phyloP scores from a whole-genome alignment of 1,140 invertebrate genomes.

The Cyclargus thomasi region DNA sequence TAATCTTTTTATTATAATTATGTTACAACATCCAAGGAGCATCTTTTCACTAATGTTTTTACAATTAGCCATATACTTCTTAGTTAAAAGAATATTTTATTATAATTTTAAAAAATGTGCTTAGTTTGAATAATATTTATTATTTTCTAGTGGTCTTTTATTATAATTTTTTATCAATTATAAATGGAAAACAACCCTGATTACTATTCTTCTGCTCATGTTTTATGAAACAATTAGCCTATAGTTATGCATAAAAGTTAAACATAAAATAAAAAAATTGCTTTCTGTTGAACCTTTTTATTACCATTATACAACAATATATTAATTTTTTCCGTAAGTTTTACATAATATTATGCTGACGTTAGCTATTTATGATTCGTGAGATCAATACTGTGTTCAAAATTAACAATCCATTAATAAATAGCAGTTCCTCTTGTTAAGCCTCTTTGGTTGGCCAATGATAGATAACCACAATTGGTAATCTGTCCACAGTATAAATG shows the following conservation, averaged over 20 bases:
- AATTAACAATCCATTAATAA: not conserved
- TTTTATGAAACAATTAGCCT: not conserved
- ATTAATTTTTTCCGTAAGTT: slow-evolving; percentile 12
- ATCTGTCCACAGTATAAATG: no score
- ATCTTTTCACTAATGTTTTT: no score
- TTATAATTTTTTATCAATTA: no score
- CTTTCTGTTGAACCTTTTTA: slow-evolving; percentile 1
- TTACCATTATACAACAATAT: slow-evolving; percentile 15
- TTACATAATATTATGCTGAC: slow-evolving; percentile 6
- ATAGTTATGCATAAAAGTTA: not conserved
- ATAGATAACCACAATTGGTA: no score
- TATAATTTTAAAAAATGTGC: no score
- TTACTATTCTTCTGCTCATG: no score
- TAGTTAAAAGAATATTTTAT: no score
- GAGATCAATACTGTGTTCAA: slow-evolving; percentile 13
- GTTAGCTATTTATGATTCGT: slow-evolving; percentile 11
- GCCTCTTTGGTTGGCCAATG: no score
- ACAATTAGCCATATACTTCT: not conserved
- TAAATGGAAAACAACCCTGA: no score
- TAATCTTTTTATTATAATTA: not conserved
- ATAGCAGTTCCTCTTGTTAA: not conserved
- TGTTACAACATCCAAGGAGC: not conserved
- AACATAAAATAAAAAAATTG: not conserved
- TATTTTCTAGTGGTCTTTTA: no score
- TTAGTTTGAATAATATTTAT: no score